Evolutionary conservation across 2,888 invertebrate genomes (phyloP), one percentile per base, ranked within the genome.

Genomic region (Magallana nippona): DNA sequence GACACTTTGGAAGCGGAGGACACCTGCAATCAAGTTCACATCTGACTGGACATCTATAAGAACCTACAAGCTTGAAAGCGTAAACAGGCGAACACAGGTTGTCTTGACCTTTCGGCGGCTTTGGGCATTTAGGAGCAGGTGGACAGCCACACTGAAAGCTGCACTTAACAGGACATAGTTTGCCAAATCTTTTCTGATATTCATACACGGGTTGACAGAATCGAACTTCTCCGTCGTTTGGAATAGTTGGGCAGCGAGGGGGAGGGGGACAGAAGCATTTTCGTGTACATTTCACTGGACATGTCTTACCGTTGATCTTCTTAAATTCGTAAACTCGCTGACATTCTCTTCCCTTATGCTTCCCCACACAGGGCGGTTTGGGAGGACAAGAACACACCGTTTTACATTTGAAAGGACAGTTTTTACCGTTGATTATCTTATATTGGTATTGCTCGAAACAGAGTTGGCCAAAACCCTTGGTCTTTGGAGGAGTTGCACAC

Each of bases 1-100:
- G 80, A 27, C 80, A 80, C 58, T 55, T 80, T 15, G 80, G 80
- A 32, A 80, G n/a, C 32, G 80, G 56, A 2, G 80, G 80, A 55
- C 80, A 80, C n/a, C 58, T 55, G 58, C 80, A 80, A 13, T 55
- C 55, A 8, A 80, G 32, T n/a, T 55, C 15, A 22, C 80, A 80
- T 57, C 27, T 80, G 22, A 80, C 27, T 10, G 80, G 80, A 22
- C 80, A 80, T 32, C 19, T 80, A 0, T 57, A 57, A 57, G 22
- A 57, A 57, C 58, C 19, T 13, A 80, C 58, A 17, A 27, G 19
- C 17, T 13, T 80, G 27, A 27, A 80, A 57, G 57, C 27, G 58
- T 58, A 80, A 27, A 22, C 57, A 22, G 56, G 57, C 19, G 56
- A 57, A 13, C 80, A 80, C 17, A 80, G 58, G 13, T 58, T 22